Evolutionary conservation across 2,888 invertebrate genomes (phyloP).

Genomic region (Limnephilus marmoratus): DNA sequence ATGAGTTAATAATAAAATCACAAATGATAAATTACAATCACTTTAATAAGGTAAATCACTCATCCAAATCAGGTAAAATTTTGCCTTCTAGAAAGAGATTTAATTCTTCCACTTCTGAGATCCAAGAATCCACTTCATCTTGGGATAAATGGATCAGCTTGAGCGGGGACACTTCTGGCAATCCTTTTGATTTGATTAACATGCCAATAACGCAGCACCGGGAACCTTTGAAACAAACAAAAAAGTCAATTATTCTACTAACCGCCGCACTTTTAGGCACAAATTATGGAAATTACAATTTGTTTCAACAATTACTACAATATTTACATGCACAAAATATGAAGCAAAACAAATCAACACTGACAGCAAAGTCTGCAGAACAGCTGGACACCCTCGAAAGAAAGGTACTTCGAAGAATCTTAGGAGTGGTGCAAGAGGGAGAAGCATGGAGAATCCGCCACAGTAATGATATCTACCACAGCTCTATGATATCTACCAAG

Average conservation of each 20-base stretch:
- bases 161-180: constrained; percentile 73
- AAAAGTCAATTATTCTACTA: neutral
- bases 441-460: no score
- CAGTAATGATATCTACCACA: no score
- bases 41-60: neutral
- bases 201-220: constrained; percentile 75
- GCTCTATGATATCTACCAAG: no score
- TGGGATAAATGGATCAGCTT: constrained; percentile 73
- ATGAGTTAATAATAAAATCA: neutral
- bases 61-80: constrained; percentile 68
- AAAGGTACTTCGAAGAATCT: no score
- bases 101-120: constrained; percentile 73
- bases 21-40: neutral
- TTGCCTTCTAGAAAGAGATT: constrained; percentile 71
- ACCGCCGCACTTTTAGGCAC: no score
- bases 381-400: no score
- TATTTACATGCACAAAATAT: no score
- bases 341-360: no score
- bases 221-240: constrained; percentile 70
- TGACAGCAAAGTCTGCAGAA: no score
- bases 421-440: no score
- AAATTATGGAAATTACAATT: no score
- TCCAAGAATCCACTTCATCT: constrained; percentile 73
- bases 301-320: no score
- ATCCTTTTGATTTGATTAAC: constrained; percentile 72